phyloP scores from a whole-genome alignment of 2,797 vertebrate species.

The Euphonia xanthogaster region DNA sequence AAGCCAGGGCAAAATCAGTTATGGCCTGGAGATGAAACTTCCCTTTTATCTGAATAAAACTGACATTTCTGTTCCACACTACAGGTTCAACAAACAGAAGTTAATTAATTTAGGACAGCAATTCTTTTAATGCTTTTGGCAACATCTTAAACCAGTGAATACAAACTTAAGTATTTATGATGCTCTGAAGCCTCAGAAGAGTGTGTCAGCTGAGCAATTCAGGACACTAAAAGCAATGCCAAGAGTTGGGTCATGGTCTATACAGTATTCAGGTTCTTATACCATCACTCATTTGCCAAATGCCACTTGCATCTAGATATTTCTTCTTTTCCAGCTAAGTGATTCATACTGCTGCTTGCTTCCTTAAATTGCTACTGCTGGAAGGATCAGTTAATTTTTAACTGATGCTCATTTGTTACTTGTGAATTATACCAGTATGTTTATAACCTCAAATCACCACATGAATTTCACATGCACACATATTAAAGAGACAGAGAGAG shows the following conservation, averaged over 20 bases:
- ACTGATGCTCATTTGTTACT: background rate
- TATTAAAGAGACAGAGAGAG: background rate
- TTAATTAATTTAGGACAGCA: conserved; percentile 51
- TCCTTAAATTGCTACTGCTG: background rate
- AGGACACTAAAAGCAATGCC: background rate
- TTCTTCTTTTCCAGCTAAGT: background rate
- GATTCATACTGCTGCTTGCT: background rate
- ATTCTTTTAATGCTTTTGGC: conserved; percentile 32
- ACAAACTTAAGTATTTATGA: background rate
- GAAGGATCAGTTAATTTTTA: background rate
- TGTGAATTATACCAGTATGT: background rate
- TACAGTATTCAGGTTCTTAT: background rate
- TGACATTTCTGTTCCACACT: conserved; percentile 59
- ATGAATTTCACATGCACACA: background rate
- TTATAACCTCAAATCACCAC: conserved; percentile 7
- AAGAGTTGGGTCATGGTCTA: background rate
- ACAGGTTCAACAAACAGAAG: conserved; percentile 42
- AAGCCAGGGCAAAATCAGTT: conserved; percentile 68
- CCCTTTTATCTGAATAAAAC: conserved; percentile 51
- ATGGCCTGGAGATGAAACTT: conserved; percentile 57
- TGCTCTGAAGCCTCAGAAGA: background rate
- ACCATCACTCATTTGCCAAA: background rate
- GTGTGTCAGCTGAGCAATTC: background rate
- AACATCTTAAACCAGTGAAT: background rate
- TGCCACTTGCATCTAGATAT: background rate